Evolutionary conservation across 1,140 invertebrate species (phyloP).

Genomic region (Nautilus pompilius): DNA sequence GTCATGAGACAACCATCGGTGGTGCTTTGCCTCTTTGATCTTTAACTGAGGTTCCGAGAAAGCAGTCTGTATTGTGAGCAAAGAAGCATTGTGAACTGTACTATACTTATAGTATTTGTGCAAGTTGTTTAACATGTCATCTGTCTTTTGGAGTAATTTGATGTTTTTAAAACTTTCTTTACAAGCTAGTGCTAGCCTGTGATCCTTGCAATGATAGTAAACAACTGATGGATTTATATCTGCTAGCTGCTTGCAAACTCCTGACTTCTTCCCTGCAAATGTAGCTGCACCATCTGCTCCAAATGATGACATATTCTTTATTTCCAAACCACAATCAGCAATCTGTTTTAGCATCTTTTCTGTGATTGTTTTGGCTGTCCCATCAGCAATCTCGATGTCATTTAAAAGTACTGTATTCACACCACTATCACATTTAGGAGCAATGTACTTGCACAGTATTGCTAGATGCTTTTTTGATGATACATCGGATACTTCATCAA

Average conservation of each 20-base stretch:
- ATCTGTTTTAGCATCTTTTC: background rate
- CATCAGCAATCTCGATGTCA: slow-evolving; percentile 7
- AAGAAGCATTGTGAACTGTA: slow-evolving; percentile 8
- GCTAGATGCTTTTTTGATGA: slow-evolving; percentile 10
- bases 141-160: slow-evolving; percentile 7
- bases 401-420: slow-evolving; percentile 2
- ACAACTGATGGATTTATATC: slow-evolving; percentile 5
- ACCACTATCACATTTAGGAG: background rate
- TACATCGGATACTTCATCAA: slow-evolving; percentile 13
- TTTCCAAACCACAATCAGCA: background rate
- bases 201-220: slow-evolving; percentile 5
- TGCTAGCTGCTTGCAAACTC: background rate
- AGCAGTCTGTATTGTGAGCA: slow-evolving; percentile 5
- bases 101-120: slow-evolving; percentile 18
- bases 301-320: slow-evolving; percentile 8
- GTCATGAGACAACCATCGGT: slow-evolving; percentile 13
- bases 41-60: slow-evolving; percentile 6
- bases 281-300: slow-evolving; percentile 10
- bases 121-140: slow-evolving; percentile 7
- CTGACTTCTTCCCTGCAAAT: slow-evolving; percentile 10
- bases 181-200: slow-evolving; percentile 14
- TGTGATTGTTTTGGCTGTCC: slow-evolving; percentile 4
- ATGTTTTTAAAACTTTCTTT: slow-evolving; percentile 8
- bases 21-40: slow-evolving; percentile 13
- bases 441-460: slow-evolving; percentile 5